These are phyloP conservation scores for Scarus forsteni DNA, from an alignment of 2,797 vertebrate genomes.

Conservation along the genomic window DNA sequence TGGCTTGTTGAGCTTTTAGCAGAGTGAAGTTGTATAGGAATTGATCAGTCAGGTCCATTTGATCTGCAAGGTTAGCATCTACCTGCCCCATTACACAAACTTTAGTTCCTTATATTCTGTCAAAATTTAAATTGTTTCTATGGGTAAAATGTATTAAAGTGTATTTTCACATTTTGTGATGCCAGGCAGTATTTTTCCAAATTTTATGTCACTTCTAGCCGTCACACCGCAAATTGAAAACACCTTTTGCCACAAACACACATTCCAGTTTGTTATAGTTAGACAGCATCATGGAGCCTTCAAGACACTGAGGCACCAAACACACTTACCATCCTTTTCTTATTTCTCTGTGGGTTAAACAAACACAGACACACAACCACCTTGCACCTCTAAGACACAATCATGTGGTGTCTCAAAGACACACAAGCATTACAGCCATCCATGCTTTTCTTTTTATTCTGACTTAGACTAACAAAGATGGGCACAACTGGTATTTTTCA, in stretches of 20 bases:
- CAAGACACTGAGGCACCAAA: conserved; percentile 63
- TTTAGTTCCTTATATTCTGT: no score
- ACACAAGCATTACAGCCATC: conserved; percentile 51
- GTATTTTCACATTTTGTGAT: background rate
- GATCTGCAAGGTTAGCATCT: no score
- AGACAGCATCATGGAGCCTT: conserved; percentile 37
- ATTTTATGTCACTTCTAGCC: conserved; percentile 8
- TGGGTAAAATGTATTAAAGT: no score
- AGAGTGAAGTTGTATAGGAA: no score
- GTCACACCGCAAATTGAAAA: conserved; percentile 25
- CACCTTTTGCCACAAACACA: conserved; percentile 35
- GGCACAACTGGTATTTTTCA: conserved; percentile 59
- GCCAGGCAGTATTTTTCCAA: conserved; percentile 23
- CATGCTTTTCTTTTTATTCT: conserved; percentile 54
- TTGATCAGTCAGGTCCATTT: no score
- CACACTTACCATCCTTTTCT: conserved; percentile 49
- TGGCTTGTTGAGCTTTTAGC: no score
- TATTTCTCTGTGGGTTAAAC: conserved; percentile 55
- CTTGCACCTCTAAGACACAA: conserved; percentile 56
- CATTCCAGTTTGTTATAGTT: conserved; percentile 27
- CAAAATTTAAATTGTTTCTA: no score
- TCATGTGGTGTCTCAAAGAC: conserved; percentile 57
- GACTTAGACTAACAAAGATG: conserved; percentile 57
- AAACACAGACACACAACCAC: conserved; percentile 68
- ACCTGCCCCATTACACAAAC: no score